phyloP scores from a whole-genome alignment of 2,113 vertebrate genomes.

The Semnornis frantzii region DNA sequence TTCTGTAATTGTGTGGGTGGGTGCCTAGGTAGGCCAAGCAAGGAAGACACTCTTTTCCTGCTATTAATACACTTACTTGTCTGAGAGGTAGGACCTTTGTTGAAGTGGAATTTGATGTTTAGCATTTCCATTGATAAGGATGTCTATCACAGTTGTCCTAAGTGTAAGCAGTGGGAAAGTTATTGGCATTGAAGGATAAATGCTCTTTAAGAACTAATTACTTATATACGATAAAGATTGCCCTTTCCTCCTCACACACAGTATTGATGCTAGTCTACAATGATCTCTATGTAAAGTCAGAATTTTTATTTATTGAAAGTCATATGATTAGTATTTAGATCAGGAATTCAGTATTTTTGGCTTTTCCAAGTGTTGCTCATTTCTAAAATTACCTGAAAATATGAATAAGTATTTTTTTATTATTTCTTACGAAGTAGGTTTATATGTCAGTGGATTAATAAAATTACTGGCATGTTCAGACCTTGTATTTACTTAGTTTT shows the following conservation, averaged over 20 bases:
- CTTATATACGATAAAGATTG: neutral
- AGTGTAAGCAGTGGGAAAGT: neutral
- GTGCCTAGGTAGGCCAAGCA: accelerated
- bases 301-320: neutral
- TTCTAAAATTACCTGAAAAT: neutral
- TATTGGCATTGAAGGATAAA: neutral
- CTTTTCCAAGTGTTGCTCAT: neutral
- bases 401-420: neutral
- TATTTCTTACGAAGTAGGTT: neutral
- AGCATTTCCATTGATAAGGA: neutral
- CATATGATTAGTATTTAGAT: neutral
- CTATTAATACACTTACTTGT: neutral
- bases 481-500: constrained; percentile 10
- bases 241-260: neutral
- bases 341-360: neutral
- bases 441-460: neutral
- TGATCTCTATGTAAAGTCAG: neutral
- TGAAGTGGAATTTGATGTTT: neutral
- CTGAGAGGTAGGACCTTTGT: neutral
- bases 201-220: neutral
- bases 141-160: neutral
- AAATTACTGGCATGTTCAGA: neutral
- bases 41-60: neutral
- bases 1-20: neutral
- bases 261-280: neutral